Percentiles rank a stretch among this genome's conserved stretches.
Conservation (phyloP, 1,140 invertebrate species). For the Drosophila rufa region DNA sequence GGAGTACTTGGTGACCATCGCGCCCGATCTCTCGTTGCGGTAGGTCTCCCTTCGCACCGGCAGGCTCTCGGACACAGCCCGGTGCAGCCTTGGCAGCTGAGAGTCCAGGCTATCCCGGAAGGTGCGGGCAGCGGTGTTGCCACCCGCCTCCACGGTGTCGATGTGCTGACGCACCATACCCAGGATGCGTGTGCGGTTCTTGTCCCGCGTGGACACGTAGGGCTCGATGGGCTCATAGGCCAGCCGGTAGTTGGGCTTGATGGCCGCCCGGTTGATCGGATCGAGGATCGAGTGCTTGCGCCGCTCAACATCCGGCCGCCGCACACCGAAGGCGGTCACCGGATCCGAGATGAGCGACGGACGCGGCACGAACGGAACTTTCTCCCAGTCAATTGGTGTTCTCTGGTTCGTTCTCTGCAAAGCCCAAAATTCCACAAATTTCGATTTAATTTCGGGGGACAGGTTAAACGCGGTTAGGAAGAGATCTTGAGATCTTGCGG, state of each 20-base stretch:
- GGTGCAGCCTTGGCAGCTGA: slow-evolving; percentile 87
- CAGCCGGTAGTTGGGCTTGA: slow-evolving; percentile 87
- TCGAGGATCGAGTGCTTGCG: slow-evolving; percentile 78
- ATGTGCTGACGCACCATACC: slow-evolving; percentile 86
- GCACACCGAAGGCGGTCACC: slow-evolving; percentile 91
- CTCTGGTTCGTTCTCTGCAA: slow-evolving; percentile 88
- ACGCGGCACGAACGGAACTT: slow-evolving; percentile 92
- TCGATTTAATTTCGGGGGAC: slow-evolving; percentile 57
- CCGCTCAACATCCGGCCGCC: slow-evolving; percentile 81
- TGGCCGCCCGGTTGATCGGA: slow-evolving; percentile 82
- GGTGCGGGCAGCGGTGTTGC: slow-evolving; percentile 86
- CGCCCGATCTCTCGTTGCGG: slow-evolving; percentile 85
- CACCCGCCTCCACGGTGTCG: slow-evolving; percentile 86
- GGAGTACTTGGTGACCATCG: slow-evolving; percentile 83
- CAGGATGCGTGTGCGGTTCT: slow-evolving; percentile 87
- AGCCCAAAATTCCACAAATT: slow-evolving; percentile 84
- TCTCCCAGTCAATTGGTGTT: slow-evolving; percentile 91
- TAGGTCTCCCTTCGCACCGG: slow-evolving; percentile 77
- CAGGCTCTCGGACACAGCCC: slow-evolving; percentile 82
- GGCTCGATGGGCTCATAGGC: slow-evolving; percentile 87
- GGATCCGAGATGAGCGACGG: slow-evolving; percentile 92
- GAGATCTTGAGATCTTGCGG: slow-evolving; percentile 26
- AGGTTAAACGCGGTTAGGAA: slow-evolving; percentile 30
- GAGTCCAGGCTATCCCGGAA: slow-evolving; percentile 88
- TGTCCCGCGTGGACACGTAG: slow-evolving; percentile 88